phyloP scores from a whole-genome alignment of 2,797 vertebrate genomes.

The Sorex maritimensis region DNA sequence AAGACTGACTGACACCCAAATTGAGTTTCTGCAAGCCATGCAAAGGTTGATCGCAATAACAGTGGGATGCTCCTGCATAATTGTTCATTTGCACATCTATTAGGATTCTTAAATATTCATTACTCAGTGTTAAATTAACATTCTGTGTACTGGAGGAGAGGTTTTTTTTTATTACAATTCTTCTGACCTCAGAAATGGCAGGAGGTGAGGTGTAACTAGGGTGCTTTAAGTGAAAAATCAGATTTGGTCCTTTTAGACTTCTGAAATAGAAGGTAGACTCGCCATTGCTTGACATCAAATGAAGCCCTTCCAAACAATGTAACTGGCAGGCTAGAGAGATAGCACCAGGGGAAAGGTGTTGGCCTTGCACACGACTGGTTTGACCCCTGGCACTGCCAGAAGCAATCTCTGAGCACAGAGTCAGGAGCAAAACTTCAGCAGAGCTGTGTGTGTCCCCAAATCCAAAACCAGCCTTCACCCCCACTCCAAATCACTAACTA shows the following conservation, averaged over 20 bases:
- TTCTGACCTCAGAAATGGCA: slow-evolving; percentile 76
- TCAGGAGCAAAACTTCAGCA: no score
- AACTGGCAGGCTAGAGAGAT: no score
- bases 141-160: slow-evolving; percentile 52
- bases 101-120: slow-evolving; percentile 81
- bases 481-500: no score
- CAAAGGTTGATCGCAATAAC: slow-evolving; percentile 60
- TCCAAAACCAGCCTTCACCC: no score
- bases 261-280: slow-evolving; percentile 48
- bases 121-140: slow-evolving; percentile 77
- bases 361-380: no score
- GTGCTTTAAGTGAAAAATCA: slow-evolving; percentile 65
- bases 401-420: no score
- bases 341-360: no score
- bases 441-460: no score
- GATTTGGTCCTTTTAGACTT: slow-evolving; percentile 34
- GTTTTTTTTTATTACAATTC: slow-evolving; percentile 65
- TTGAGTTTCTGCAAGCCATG: slow-evolving; percentile 52
- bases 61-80: slow-evolving; percentile 49
- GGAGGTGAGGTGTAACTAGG: slow-evolving; percentile 67
- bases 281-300: slow-evolving; percentile 23
- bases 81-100: slow-evolving; percentile 82
- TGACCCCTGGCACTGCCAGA: no score
- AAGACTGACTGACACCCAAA: slow-evolving; percentile 21
- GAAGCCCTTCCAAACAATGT: slow-evolving; percentile 2